Base-by-base conservation (phyloP, 2,888 invertebrate species). In the Rhingia rostrata region DNA sequence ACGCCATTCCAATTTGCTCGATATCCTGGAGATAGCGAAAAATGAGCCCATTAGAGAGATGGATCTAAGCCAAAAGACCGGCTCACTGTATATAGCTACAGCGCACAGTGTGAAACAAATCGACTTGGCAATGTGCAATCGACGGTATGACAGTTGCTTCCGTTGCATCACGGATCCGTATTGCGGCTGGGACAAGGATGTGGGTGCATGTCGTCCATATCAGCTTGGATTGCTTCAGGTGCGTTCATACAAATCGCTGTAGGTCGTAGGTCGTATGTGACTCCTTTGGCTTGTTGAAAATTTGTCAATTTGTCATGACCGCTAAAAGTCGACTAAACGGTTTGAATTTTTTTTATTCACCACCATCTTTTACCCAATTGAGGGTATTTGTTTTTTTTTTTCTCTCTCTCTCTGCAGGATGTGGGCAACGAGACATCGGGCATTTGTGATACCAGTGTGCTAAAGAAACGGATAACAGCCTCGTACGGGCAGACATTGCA, bases 161-260 rank as follows among this genome's bases (percentile, higher is more conserved):
- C 93, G 97, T 66, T 98, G 98, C 92, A 97, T 98, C 9, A 95
- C 97, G 88, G 98, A 98, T 92, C 98, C 98, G 0, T 98, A 98
- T 91, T 98, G 98, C 90, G 98, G 98, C 43, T 98, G 98, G 98
- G 98, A 98, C 90, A 95, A 96, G 87, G 97, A 97, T 87, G 94
- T 95, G 22, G 95, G 95, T 83, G 95, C 95, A 66, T 98, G 98
- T 92, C 95, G 96, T 87, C 96, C 97, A 14, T 97, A 97, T 90
- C 94, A 95, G 88, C 95, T 96, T 86, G 97, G 97, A 94, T 95
- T 92, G 92, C 87, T 92, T 85, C 90, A 90, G 89, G 90, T 89
- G 86, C 88, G 87, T 86, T 67, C 14, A 69, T 22, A 60, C n/a
- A 39, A 10, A 54, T 2, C 7, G 35, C 9, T 4, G 47, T 9